These are phyloP conservation scores for Acronicta alni DNA, from an alignment of 2,888 invertebrate genomes.

Conservation along the genomic window DNA sequence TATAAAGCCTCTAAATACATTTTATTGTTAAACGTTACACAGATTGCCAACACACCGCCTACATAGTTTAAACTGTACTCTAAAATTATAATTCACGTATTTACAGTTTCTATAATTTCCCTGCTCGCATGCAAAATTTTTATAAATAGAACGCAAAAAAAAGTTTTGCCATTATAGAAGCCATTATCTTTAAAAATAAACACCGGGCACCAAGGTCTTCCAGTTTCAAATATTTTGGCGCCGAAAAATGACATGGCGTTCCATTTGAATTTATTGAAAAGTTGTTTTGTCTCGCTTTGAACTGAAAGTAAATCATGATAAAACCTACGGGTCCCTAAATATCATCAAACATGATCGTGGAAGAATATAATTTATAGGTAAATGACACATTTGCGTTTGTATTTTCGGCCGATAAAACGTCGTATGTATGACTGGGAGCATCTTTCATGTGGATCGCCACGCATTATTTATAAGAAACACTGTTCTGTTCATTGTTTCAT, in stretches of 20 bases:
- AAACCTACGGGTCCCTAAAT: constrained; percentile 54
- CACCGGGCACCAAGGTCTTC: constrained; percentile 45
- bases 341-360: constrained; percentile 56
- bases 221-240: constrained; percentile 54
- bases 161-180: constrained; percentile 46
- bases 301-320: constrained; percentile 56
- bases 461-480: constrained; percentile 81
- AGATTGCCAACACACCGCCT: constrained; percentile 2
- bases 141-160: constrained; percentile 43
- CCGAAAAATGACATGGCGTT: constrained; percentile 46
- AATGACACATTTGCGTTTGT: constrained; percentile 42
- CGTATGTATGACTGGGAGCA: constrained; percentile 67
- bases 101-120: constrained; percentile 22
- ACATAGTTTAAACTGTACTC: background rate
- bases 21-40: background rate
- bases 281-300: constrained; percentile 46
- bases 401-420: constrained; percentile 38
- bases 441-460: constrained; percentile 75
- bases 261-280: constrained; percentile 49
- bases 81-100: too few species aligned
- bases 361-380: constrained; percentile 48
- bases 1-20: too few species aligned
- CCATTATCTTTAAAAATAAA: constrained; percentile 53
- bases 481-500: constrained; percentile 87
- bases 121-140: constrained; percentile 19